Percentiles rank a stretch among this genome's conserved stretches.
Conservation (phyloP, 2,888 invertebrate species). For the Dolomedes plantarius region DNA sequence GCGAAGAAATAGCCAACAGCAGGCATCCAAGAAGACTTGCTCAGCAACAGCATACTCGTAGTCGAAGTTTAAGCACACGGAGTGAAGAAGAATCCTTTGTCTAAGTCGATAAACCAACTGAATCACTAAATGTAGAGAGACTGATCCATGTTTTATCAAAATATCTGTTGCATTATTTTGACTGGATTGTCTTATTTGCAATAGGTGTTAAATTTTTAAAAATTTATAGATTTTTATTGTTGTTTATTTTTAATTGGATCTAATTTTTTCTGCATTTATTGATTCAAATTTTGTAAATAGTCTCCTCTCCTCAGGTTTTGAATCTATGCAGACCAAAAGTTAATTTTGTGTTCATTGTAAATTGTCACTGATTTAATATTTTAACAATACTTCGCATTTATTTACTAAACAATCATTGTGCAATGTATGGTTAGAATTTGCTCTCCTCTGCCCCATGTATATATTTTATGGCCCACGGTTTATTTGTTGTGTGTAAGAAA, state of each 20-base stretch:
- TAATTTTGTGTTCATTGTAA: constrained; percentile 64
- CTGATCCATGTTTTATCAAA: neutral
- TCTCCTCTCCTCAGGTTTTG: constrained; percentile 52
- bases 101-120: constrained; percentile 38
- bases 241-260: constrained; percentile 1
- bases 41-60: constrained; percentile 56
- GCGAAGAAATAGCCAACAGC: constrained; percentile 22
- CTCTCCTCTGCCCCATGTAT: constrained; percentile 15
- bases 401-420: constrained; percentile 61
- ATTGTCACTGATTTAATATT: constrained; percentile 53
- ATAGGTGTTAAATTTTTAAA: neutral
- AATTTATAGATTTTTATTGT: neutral
- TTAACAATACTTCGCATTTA: constrained; percentile 54
- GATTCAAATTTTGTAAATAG: constrained; percentile 46
- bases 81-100: constrained; percentile 70
- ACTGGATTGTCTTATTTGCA: neutral
- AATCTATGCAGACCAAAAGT: constrained; percentile 53
- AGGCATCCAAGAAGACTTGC: constrained; percentile 23
- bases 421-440: constrained; percentile 50
- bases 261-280: constrained; percentile 46
- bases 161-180: neutral
- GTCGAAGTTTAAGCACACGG: constrained; percentile 58
- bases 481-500: neutral
- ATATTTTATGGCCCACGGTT: neutral
- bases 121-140: constrained; percentile 47